Base-by-base conservation (phyloP, 2,797 vertebrate genomes). In the Epinephelus malabaricus region DNA sequence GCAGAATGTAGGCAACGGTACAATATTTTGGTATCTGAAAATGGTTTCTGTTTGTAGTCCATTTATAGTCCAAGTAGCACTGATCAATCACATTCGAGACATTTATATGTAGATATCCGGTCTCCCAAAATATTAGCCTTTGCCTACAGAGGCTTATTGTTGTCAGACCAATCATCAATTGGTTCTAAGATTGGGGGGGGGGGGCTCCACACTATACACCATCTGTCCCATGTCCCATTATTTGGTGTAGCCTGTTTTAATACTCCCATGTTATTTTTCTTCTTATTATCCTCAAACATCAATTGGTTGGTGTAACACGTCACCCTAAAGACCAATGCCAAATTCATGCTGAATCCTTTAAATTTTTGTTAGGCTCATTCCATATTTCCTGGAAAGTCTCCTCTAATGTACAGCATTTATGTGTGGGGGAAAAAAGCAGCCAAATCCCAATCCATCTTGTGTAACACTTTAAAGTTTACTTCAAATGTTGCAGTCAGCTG, bases 341-440 rank as follows among this genome's bases (percentile, higher is more conserved):
- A 8, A 23, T 15, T 40, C 7, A 15, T 1, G 10, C 49, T 55
- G 51, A 56, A 54, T 2, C 25, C 3, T 14, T 18, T 30, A 2
- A 45, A 49, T 17, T 63, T 63, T 9, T 14, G 6, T 13, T 19
- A 47, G 9, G 49, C 34, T 67, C 25, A 21, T 53, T 40, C 71
- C 56, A 7, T 45, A 34, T 23, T 46, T 3, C 19, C 21, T 45
- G 50, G 1, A 2, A 61, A 49, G 13, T 43, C 60, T 60, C 51
- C 23, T 27, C 21, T 45, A 18, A 65, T 11, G 21, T 3, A 1
- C 25, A 65, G 13, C 34, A 50, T 19, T 19, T 23, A 10, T 19
- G 25, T 59, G 72, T 38, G 7, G 23, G 34, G 53, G 59, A 71
- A 61, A 60, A 64, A 81, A 34, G 75, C 58, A 72, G 30, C 46